Conservation (phyloP, 2,797 vertebrate species). For the Mormyrops attenuatus region DNA sequence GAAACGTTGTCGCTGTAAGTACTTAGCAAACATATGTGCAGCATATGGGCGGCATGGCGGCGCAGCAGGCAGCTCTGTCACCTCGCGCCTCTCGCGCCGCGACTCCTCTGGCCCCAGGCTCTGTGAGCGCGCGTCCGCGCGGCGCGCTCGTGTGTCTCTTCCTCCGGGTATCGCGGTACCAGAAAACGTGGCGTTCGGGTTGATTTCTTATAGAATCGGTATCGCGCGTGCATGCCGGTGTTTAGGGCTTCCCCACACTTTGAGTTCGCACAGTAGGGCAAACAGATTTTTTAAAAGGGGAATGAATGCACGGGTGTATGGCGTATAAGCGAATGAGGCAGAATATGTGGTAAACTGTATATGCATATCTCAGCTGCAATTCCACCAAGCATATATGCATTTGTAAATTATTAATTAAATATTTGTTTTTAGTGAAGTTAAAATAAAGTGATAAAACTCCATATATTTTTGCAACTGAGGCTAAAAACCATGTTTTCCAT, state of each 20-base stretch:
- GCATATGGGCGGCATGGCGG: constrained; percentile 10
- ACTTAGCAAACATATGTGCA: constrained; percentile 14
- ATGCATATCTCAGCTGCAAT: not conserved
- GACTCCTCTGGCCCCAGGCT: not conserved
- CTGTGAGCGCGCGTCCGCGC: not conserved
- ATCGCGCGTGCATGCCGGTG: not conserved
- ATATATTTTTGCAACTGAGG: not conserved
- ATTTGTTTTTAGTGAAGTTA: constrained; percentile 4
- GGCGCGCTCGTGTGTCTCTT: not conserved
- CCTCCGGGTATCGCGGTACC: not conserved
- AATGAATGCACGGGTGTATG: not conserved
- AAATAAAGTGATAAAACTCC: not conserved
- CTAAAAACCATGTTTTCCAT: not conserved
- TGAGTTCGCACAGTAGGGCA: not conserved
- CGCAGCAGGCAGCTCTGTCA: constrained; percentile 11
- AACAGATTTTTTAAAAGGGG: not conserved
- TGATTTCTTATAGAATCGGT: not conserved
- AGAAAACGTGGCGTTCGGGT: not conserved
- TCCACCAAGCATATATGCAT: not conserved
- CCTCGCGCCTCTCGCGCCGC: not conserved
- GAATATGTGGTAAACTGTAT: not conserved
- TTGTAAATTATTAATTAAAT: constrained; percentile 2
- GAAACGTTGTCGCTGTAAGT: constrained; percentile 3
- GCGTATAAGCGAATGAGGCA: not conserved
- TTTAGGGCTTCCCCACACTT: not conserved